These are phyloP conservation scores for Rosalia funebris DNA, from an alignment of 2,888 invertebrate genomes.

Conservation along the genomic window DNA sequence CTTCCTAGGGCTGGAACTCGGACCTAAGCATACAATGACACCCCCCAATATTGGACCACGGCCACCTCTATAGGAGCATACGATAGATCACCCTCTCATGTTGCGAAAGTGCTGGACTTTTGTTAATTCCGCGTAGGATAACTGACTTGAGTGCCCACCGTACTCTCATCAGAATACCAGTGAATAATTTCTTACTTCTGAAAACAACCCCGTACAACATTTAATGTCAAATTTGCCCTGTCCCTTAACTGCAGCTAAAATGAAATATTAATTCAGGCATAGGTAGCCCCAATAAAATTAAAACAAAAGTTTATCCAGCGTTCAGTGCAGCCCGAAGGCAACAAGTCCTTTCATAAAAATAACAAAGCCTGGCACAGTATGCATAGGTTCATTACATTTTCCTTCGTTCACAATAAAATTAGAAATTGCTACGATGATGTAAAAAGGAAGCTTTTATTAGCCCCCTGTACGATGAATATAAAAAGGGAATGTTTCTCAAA, in stretches of 20 bases:
- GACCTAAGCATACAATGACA: too few species aligned
- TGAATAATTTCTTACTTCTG: too few species aligned
- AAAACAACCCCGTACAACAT: too few species aligned
- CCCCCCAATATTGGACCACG: too few species aligned
- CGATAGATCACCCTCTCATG: too few species aligned
- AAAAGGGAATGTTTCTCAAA: neutral
- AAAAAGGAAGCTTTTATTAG: conserved; percentile 4
- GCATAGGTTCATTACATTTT: conserved; percentile 14
- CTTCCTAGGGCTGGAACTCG: too few species aligned
- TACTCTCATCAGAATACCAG: too few species aligned
- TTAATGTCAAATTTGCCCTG: too few species aligned
- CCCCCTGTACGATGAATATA: neutral
- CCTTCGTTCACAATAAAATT: conserved; percentile 8
- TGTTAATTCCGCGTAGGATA: too few species aligned
- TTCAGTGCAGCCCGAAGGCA: conserved; percentile 18
- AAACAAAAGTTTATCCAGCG: conserved; percentile 19
- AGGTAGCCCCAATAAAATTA: conserved; percentile 30
- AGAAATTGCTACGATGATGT: neutral
- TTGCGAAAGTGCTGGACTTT: too few species aligned
- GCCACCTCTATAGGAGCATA: too few species aligned
- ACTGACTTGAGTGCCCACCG: too few species aligned
- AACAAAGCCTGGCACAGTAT: conserved; percentile 23
- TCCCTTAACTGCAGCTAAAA: conserved; percentile 2
- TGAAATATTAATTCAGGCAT: conserved; percentile 8
- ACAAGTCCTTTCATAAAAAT: conserved; percentile 18